Base-by-base conservation (phyloP, 1,140 invertebrate species). In the Halesus radiatus region DNA sequence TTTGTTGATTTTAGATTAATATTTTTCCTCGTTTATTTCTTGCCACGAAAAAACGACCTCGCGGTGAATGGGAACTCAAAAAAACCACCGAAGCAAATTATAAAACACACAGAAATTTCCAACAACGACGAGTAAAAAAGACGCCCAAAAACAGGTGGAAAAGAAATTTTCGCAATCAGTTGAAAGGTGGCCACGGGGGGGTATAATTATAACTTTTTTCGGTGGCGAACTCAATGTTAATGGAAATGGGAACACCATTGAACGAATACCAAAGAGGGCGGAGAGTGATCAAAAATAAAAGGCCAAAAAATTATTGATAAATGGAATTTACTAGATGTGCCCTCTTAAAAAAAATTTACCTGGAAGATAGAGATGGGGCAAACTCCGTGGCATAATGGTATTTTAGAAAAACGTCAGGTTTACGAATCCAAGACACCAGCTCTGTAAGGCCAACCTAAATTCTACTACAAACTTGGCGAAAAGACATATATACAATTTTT, bases 131-230 rank as follows among this genome's bases (percentile, higher is more conserved):
- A 18, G 3, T 20, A n/a, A 66, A 72, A 53, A 10, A 23, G 20
- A 29, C 22, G 37, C 37, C 37, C 62, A 26, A 72, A 72, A 72
- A 72, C 68, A 72, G 68, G 68, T 72, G 68, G 22, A 72, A 52
- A 72, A 72, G 50, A 32, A 32, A 68, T 68, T 68, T 72, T 72
- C 50, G 26, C 68, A 72, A 72, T 72, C 68, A 72, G 68, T 72
- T 52, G 23, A 72, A 72, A 72, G 45, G 68, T 26, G 68, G 68
- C 20, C 3, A 52, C 45, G 45, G 45, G 6, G 66, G 45, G n/a
- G 64, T 68, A 50, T 72, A 72, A 72, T 72, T 72, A 72, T 72
- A 72, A 72, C 37, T 72, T 72, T 72, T 72, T 72, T 72, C 20
- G 68, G 68, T 52, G 68, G 62, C 7, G 26, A 72, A 53, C 10